Base-by-base conservation (phyloP, 1,140 invertebrate genomes). In the Eupeodes corollae region DNA sequence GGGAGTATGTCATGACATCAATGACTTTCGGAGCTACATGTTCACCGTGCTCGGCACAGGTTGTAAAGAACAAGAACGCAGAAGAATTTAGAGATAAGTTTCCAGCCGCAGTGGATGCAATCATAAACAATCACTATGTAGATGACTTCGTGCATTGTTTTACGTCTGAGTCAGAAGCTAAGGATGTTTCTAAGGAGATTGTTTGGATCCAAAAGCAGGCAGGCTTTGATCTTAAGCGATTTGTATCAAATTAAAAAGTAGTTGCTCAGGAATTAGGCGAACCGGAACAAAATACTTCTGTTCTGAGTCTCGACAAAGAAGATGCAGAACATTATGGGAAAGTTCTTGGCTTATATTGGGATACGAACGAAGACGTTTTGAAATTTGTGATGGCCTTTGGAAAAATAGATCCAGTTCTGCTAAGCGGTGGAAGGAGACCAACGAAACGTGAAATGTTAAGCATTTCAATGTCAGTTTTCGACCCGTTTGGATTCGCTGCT, bases 401-500 rank as follows among this genome's bases (percentile, higher is more conserved):
- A 15, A 12, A 13, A 21, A 14, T 41, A 10, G 12, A 3, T 12
- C 13, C 6, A 19, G 33, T 14, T 5, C 31, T 50, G 9, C 31
- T 33, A 13, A 11, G 26, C 13, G 45, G 26, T 11, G 13, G 10
- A 3, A 19, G 12, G 18, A 33, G 6, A 35, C 56, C 57, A 2
- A 56, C 61, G 2, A 67, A 68, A 42, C 37, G 60, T 11, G 37
- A 54, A 18, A 46, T 62, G 12, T 37, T 65, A 5, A 46, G 53
- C 1, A 40, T 57, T 0, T 52, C 63, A 1, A 53, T 60, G 51
- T 49, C 49, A 14, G 51, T 69, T 18, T 71, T 59, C 50, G 67
- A 70, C 44, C 59, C 63, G 3, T 47, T 66, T 8, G 67, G 68
- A n/a, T 62, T 66, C 35, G 19, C 70, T 6, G 37, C 57, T 2